Conservation (phyloP, 2,113 vertebrate species). For the Sylvilagus bachmani region DNA sequence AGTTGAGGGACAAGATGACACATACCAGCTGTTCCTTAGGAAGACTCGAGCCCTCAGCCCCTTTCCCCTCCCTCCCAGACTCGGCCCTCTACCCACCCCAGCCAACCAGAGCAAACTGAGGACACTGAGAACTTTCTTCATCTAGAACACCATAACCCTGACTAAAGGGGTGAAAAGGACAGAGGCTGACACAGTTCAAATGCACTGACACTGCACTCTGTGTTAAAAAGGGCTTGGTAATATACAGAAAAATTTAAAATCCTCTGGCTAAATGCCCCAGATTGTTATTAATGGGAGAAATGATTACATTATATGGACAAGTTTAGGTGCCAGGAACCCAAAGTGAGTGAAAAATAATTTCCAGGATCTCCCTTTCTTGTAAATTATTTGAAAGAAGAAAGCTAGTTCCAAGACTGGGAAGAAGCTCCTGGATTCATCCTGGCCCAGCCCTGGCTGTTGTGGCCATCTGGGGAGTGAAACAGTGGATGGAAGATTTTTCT, state of each 20-base stretch:
- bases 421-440: not conserved
- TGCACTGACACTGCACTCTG: not conserved
- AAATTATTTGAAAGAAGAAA: not conserved
- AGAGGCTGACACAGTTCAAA: not conserved
- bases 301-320: not conserved
- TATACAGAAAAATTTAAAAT: not conserved
- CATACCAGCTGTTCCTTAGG: not conserved
- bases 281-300: not conserved
- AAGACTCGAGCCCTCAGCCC: not conserved
- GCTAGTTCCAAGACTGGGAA: not conserved
- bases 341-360: not conserved
- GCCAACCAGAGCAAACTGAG: not conserved
- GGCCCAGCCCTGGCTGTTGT: too few species aligned
- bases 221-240: not conserved
- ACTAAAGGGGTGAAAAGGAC: not conserved
- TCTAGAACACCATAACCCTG: not conserved
- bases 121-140: not conserved
- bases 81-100: too few species aligned
- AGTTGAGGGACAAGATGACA: not conserved
- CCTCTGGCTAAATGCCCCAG: not conserved
- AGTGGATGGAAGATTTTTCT: too few species aligned
- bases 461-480: too few species aligned
- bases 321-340: not conserved
- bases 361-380: not conserved
- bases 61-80: accelerated